Conservation (phyloP, 1,140 invertebrate species). For the Ceratosolen fusciceps region DNA sequence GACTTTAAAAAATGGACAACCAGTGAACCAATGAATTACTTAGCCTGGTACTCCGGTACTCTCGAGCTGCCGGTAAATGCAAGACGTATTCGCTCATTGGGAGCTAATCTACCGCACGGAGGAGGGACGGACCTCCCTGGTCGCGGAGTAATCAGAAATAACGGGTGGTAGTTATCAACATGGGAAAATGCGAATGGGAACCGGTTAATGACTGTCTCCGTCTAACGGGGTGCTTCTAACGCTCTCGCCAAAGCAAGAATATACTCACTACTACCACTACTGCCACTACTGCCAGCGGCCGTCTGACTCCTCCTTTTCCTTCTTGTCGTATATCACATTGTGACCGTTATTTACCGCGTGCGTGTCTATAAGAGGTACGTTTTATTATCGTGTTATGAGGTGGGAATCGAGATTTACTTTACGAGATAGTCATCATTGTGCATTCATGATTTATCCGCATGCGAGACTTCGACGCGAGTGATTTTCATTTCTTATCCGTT, state of each 20-base stretch:
- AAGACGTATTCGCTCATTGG: neutral
- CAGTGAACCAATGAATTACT: too few relatives aligned
- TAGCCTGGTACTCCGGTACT: too few relatives aligned
- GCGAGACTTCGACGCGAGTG: too few relatives aligned
- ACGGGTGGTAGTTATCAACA: neutral
- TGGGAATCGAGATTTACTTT: neutral
- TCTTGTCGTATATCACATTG: neutral
- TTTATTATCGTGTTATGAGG: neutral
- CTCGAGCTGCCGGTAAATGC: neutral
- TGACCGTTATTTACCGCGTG: neutral
- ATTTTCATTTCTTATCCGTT: too few relatives aligned
- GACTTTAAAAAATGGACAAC: too few relatives aligned
- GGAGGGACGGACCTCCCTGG: neutral
- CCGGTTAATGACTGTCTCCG: constrained; percentile 15
- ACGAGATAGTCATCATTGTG: too few relatives aligned
- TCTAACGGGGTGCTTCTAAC: constrained; percentile 25
- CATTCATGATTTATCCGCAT: too few relatives aligned
- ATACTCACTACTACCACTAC: constrained; percentile 42
- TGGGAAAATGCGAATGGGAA: constrained; percentile 32
- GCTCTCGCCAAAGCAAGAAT: constrained; percentile 3
- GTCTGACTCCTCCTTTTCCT: neutral
- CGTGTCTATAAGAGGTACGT: neutral
- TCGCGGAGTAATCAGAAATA: neutral
- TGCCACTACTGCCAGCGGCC: constrained; percentile 1
- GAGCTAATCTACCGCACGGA: neutral